Conservation (phyloP, 1,140 invertebrate genomes). For the Macrotrachela quadricornifera region DNA sequence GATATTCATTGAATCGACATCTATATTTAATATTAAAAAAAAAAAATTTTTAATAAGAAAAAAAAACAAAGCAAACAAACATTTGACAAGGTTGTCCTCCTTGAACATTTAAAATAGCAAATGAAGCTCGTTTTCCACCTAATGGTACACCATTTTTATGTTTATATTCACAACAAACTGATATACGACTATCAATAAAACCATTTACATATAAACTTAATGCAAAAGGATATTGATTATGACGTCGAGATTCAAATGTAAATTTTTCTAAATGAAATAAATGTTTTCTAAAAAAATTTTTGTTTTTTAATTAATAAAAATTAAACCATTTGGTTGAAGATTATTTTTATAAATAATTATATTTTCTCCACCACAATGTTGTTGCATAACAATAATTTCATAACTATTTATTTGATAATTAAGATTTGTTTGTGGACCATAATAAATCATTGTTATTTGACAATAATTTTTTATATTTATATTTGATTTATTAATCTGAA, state of each 20-base stretch:
- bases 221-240: constrained; percentile 28
- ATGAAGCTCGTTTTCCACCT: constrained; percentile 26
- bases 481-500: no score
- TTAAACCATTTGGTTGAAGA: not conserved
- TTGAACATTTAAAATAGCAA: constrained; percentile 17
- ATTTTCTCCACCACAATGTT: constrained; percentile 31
- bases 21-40: no score
- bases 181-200: constrained; percentile 21
- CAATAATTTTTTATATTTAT: constrained; percentile 18
- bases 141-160: constrained; percentile 20
- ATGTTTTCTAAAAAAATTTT: not conserved
- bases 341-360: constrained; percentile 16
- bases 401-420: constrained; percentile 9
- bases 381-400: constrained; percentile 27
- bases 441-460: constrained; percentile 23
- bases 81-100: constrained; percentile 1
- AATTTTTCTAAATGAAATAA: constrained; percentile 17
- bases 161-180: constrained; percentile 30
- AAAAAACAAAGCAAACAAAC: no score
- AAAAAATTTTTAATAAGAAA: no score
- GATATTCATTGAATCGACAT: no score
- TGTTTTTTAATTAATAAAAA: not conserved
- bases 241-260: constrained; percentile 25
- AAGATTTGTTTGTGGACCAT: constrained; percentile 17
- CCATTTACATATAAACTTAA: constrained; percentile 27